Evolutionary conservation across 2,888 invertebrate genomes (phyloP), one percentile per base, ranked within the genome.

Genomic region (Rotaria socialis): DNA sequence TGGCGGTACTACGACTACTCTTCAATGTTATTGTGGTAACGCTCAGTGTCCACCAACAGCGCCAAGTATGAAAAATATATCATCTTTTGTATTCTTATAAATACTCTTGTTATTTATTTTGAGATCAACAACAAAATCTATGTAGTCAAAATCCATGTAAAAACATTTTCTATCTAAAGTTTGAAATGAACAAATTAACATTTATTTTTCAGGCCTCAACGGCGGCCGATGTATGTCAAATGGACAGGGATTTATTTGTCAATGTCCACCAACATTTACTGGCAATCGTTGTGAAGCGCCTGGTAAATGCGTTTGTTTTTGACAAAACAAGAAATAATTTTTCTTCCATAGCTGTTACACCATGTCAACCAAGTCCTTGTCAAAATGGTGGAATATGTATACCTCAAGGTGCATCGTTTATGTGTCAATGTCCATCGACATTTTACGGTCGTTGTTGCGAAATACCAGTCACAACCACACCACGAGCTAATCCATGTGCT

Each of bases 251-350:
- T 80, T 80, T 47, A 5, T 43, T 10, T 80, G 80, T 47, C 6
- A n/a, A 7, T 80, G 80, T 80, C 80, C 80, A 47, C 14, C 47
- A 11, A 47, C 24, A n/a, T 80, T 80, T 80, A 10, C n/a, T 47
- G 80, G 80, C 11, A 80, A 80, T 80, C 80, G 43, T 80, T 80
- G 80, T 47, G 80, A 80, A 80, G 80, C 80, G 10, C 80, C 80
- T 47, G 80, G 80, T 80, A 47, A 43, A 35, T n/a, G 8, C 2
- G 4, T 24, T 11, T 43, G 3, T 11, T 10, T 6, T 4, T 8
- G 16, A 14, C 27, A 11, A 67, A 14, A 35, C 22, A 19, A 22
- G 6, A 0, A 27, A 27, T 2, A 14, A 6, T 67, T 35, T 27
- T 80, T 80, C 10, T 10, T 80, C 35, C 47, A 10, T 14, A 80